Evolutionary conservation across 2,113 vertebrate genomes (phyloP).

Genomic region (Sphyrna mokarran): DNA sequence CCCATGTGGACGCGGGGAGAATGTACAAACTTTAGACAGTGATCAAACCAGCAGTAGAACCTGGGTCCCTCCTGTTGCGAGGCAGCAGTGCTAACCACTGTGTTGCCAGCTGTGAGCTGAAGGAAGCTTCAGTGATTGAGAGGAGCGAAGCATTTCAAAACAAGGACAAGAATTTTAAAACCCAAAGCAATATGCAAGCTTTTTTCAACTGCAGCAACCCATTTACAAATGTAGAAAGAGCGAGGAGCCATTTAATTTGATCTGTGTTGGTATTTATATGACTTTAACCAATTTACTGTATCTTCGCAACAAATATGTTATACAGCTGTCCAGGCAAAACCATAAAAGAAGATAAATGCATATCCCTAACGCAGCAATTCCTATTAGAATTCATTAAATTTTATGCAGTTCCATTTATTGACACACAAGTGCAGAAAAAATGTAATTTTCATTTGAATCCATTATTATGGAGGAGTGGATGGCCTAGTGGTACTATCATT

Average conservation of each 20-base stretch:
- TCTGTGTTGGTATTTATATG: not conserved
- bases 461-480: not conserved
- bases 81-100: too few species aligned
- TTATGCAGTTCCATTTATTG: not conserved
- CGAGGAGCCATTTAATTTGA: not conserved
- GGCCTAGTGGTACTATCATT: too few species aligned
- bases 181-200: not conserved
- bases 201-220: not conserved
- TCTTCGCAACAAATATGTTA: not conserved
- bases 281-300: not conserved
- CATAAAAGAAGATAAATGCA: not conserved
- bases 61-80: too few species aligned
- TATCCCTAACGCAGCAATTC: not conserved
- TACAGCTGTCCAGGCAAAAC: not conserved
- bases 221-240: not conserved
- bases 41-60: too few species aligned
- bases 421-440: not conserved
- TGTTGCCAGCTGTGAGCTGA: not conserved
- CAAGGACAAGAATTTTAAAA: not conserved
- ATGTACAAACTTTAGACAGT: too few species aligned
- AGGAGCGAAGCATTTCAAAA: not conserved
- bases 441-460: not conserved
- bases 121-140: not conserved
- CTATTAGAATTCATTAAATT: not conserved
- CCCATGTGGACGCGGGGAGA: too few species aligned